A percentile compares a stretch with the other conserved stretches of the same genome.
phyloP scores from a whole-genome alignment of 2,797 vertebrate species.

The Tragelaphus oryx region DNA sequence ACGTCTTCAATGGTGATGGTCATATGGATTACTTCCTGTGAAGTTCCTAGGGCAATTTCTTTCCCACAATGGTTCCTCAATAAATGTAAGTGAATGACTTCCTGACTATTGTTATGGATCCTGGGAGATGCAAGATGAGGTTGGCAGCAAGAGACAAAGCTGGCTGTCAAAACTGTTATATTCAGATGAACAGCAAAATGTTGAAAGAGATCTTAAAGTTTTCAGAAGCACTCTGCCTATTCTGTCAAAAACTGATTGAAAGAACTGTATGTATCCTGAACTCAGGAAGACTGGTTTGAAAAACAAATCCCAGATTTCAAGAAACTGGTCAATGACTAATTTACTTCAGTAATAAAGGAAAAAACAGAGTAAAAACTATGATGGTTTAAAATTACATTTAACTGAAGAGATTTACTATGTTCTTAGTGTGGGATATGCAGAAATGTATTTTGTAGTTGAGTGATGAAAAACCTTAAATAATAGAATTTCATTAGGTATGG shows the following conservation, averaged over 20 bases:
- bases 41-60: background rate
- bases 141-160: background rate
- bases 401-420: background rate
- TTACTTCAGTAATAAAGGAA: background rate
- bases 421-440: background rate
- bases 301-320: background rate
- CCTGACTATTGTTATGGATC: conserved; percentile 24
- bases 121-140: background rate
- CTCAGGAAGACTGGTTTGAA: background rate
- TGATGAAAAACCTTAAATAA: conserved; percentile 41
- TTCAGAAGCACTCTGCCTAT: background rate
- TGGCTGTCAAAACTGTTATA: background rate
- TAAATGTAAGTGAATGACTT: conserved; percentile 39
- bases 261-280: background rate
- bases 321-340: background rate
- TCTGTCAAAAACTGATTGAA: background rate
- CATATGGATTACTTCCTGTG: background rate
- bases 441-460: background rate
- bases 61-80: conserved; percentile 18
- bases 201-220: background rate
- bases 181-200: background rate
- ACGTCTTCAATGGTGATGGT: background rate
- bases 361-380: background rate
- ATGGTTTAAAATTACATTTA: background rate
- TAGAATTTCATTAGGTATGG: conserved; percentile 24